phyloP scores from a whole-genome alignment of 2,888 invertebrate genomes.

The Capitulum mitella region DNA sequence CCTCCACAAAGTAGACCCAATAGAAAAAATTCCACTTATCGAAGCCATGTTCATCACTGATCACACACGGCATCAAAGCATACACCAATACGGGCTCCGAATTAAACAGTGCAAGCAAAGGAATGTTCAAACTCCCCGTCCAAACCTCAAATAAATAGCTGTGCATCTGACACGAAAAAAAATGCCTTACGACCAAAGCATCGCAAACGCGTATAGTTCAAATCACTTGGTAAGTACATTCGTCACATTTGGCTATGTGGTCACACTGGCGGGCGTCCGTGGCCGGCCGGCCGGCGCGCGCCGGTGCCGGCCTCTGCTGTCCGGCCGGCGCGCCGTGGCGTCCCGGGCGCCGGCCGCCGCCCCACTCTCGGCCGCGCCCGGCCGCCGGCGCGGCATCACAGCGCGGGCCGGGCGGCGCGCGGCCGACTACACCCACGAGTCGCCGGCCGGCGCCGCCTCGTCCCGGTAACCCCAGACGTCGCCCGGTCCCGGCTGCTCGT shows the following conservation, averaged over 20 bases:
- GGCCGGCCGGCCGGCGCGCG: neutral
- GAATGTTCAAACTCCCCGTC: neutral
- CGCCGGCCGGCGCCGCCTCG: constrained; percentile 43
- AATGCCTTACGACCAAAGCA: constrained; percentile 2
- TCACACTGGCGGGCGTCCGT: neutral
- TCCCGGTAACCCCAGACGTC: constrained; percentile 40
- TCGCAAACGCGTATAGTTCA: constrained; percentile 15
- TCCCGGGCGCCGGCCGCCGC: no score
- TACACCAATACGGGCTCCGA: constrained; percentile 13
- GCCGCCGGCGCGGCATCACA: neutral
- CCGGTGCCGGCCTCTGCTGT: neutral
- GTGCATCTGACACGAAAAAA: constrained; percentile 14
- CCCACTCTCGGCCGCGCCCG: neutral
- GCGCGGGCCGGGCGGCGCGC: neutral
- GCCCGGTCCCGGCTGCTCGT: constrained; percentile 30
- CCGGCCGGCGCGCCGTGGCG: neutral
- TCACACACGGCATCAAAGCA: constrained; percentile 4
- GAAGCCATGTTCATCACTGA: neutral
- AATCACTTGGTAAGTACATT: neutral
- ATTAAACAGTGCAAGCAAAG: constrained; percentile 11
- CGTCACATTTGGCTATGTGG: neutral
- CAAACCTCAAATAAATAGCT: constrained; percentile 8
- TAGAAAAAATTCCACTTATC: neutral
- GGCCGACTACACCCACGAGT: constrained; percentile 48
- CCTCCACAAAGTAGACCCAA: constrained; percentile 17